Evolutionary conservation across 1,140 invertebrate species (phyloP).

Genomic region (Psilanteris sp.): DNA sequence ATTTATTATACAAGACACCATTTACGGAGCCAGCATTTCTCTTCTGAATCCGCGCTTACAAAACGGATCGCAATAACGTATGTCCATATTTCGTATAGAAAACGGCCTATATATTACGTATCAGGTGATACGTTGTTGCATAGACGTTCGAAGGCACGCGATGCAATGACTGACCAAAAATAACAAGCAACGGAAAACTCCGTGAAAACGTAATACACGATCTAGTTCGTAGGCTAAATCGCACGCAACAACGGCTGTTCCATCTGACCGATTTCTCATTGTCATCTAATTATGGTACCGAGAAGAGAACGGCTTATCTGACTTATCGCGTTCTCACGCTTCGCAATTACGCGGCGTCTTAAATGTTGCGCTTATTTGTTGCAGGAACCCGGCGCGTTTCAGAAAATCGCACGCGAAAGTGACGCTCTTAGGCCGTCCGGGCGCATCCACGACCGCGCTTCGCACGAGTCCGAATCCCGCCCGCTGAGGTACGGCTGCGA

Average conservation of each 20-base stretch:
- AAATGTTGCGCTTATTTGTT: conserved; percentile 32
- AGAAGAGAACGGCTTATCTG: conserved; percentile 27
- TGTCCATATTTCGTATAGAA: too few relatives aligned
- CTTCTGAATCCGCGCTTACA: too few relatives aligned
- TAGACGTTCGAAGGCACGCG: conserved; percentile 10
- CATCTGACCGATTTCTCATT: conserved; percentile 57
- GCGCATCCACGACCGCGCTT: neutral
- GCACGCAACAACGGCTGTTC: conserved; percentile 51
- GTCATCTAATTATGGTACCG: conserved; percentile 41
- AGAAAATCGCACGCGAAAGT: conserved; percentile 43
- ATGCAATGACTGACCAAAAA: conserved; percentile 35
- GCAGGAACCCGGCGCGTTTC: conserved; percentile 13
- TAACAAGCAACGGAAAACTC: conserved; percentile 17
- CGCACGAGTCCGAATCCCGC: neutral
- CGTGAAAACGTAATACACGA: conserved; percentile 41
- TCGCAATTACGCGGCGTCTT: conserved; percentile 7
- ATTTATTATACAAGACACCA: too few relatives aligned
- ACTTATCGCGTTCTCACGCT: conserved; percentile 32
- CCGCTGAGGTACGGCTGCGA: neutral
- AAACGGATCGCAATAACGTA: too few relatives aligned
- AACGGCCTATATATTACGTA: too few relatives aligned
- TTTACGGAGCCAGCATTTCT: too few relatives aligned
- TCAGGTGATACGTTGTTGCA: too few relatives aligned
- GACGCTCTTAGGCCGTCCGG: conserved; percentile 13
- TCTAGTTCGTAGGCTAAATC: conserved; percentile 42